Base-by-base conservation (phyloP, 1,140 invertebrate genomes). In the Brachionus rubens region DNA sequence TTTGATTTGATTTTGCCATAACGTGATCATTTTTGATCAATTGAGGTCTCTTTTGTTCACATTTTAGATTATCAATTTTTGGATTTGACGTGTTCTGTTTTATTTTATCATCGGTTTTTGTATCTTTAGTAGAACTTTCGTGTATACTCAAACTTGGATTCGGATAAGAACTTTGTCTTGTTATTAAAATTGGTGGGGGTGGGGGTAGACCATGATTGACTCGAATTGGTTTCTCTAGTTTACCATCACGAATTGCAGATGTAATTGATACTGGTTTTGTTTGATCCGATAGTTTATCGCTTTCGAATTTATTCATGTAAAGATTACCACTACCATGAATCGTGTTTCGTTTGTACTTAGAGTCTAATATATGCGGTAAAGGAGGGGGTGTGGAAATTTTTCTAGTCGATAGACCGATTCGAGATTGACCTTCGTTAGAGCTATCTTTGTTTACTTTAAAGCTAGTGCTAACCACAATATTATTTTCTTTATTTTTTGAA, bases 371-470 rank as follows among this genome's bases (percentile, higher is more conserved):
- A 33, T 70, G 40, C 21, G 65, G 65, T 9, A 50, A 33, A 3
- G 65, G 65, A 4, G 65, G 65, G 0, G 65, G 65, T 5, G 65
- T 70, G 2, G 65, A 70, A 21, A 70, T 70, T 50, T 70, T 70
- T 70, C 65, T 47, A 24, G 46, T 26, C 30, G 36, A 36, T 33
- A 59, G 3, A 36, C n/a, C n/a, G n/a, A n/a, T 7, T 54, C 24
- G 52, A 54, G 28, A 28, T 26, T 54, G 28, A 3, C 9, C 12
- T 10, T 54, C 52, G 33, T 36, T 40, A 16, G 54, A 21, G 3
- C 33, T 36, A 3, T 36, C 33, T 36, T 36, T 36, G 33, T 9
- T 36, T 36, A 36, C 3, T 36, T 36, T 3, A 3, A 9, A 36
- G 9, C 33, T 36, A 36, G 3, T 36, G 10, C 36, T 30, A 41